Evolutionary conservation across 1,140 invertebrate genomes (phyloP).

Genomic region (Drosophila auraria): DNA sequence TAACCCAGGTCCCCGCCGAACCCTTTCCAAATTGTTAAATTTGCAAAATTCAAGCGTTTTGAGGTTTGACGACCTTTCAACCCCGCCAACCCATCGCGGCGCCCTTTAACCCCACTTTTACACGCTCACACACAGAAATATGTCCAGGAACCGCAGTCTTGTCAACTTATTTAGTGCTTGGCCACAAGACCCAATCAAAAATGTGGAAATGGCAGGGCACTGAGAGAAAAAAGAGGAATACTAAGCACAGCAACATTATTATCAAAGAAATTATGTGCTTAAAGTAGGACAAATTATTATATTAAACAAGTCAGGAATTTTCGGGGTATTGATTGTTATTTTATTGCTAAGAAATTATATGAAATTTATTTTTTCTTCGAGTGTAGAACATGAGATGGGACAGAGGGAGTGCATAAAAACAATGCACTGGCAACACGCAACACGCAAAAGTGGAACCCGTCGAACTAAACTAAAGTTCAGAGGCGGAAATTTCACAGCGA

Average conservation of each 20-base stretch:
- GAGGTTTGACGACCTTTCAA: slow-evolving; percentile 44
- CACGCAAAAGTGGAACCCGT: slow-evolving; percentile 26
- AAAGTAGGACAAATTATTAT: too few species aligned
- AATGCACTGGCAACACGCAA: slow-evolving; percentile 56
- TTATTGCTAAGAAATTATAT: background rate
- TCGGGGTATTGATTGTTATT: too few species aligned
- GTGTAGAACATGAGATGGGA: background rate
- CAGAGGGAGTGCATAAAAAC: slow-evolving; percentile 35
- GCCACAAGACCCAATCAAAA: slow-evolving; percentile 52
- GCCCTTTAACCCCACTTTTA: background rate
- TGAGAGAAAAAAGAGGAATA: too few species aligned
- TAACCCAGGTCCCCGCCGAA: background rate
- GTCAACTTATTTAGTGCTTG: slow-evolving; percentile 54
- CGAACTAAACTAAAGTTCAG: slow-evolving; percentile 48
- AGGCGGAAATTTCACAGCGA: slow-evolving; percentile 55
- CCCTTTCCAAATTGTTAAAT: slow-evolving; percentile 39
- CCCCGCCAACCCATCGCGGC: background rate
- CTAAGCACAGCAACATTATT: background rate
- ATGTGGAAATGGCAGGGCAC: slow-evolving; percentile 1
- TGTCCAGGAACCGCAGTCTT: slow-evolving; percentile 48
- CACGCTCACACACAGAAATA: slow-evolving; percentile 4
- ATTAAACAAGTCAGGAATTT: too few species aligned
- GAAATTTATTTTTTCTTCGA: background rate
- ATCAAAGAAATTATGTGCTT: too few species aligned
- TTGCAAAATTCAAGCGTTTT: slow-evolving; percentile 43